Conservation (phyloP, 2,797 vertebrate genomes). For the Kryptopterus vitreolus region DNA sequence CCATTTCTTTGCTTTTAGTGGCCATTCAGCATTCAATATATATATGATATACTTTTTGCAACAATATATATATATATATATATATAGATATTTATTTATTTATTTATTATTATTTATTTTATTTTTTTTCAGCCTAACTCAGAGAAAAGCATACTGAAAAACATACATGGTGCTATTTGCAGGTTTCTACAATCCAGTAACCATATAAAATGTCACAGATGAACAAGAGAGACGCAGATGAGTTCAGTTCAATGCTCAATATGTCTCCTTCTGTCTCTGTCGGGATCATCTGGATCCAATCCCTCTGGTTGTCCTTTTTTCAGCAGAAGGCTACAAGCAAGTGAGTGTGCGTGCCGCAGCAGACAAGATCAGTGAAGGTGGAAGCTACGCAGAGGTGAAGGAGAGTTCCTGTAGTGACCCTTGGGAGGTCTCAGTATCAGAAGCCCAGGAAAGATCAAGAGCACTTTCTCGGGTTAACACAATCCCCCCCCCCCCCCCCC, state of each 20-base stretch:
- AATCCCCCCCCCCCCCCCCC: background rate
- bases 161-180: background rate
- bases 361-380: slow-evolving; percentile 35
- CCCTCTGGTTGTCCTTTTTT: slow-evolving; percentile 41
- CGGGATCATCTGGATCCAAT: slow-evolving; percentile 58
- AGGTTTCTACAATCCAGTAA: background rate
- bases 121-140: background rate
- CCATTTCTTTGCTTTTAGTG: background rate
- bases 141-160: background rate
- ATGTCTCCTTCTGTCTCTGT: slow-evolving; percentile 28
- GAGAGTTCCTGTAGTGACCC: slow-evolving; percentile 32
- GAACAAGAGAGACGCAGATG: slow-evolving; percentile 2
- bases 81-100: too few relatives aligned
- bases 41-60: background rate
- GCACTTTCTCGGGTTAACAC: slow-evolving; percentile 24
- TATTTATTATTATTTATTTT: too few relatives aligned
- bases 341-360: slow-evolving; percentile 36
- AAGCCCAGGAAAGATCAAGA: slow-evolving; percentile 31
- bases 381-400: slow-evolving; percentile 14
- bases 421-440: slow-evolving; percentile 47
- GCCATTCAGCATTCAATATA: background rate
- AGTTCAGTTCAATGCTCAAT: slow-evolving; percentile 40
- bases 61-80: background rate
- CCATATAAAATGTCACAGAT: slow-evolving; percentile 16
- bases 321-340: slow-evolving; percentile 40